Evolutionary conservation across 2,797 vertebrate genomes (phyloP), one percentile per base, ranked within the genome.

Genomic region (Malacoraja senta): DNA sequence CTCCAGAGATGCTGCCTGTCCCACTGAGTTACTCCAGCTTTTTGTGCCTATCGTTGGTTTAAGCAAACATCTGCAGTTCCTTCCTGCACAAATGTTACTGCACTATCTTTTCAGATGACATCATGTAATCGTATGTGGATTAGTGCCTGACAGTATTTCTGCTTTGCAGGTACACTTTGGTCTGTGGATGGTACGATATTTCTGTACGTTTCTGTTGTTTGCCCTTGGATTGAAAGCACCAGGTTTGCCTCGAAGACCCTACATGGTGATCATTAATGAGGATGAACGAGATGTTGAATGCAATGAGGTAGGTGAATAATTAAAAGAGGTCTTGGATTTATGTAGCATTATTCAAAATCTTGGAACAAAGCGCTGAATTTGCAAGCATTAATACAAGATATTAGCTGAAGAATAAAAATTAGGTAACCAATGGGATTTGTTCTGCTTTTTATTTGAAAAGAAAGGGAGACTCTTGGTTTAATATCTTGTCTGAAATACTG

Each of bases 141-240:
- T 38, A 26, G 24, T 38, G 17, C 58, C 19, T 91, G 68, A 63
- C 29, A 2, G 29, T 92, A 61, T 6, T 0, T 2, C 26, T 94
- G 8, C 94, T 29, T 13, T 86, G 77, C 95, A 99, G 99, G 97
- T 98, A 94, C 97, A 98, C 94, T 98, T 99, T 92, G 93, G 95
- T 4, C 95, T 99, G 94, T 99, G 99, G 99, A 94, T 98, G 93
- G 94, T 98, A 4, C 97, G 98, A n/a, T 99, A 98, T 93, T 0
- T 96, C 35, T 94, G 97, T 94, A 97, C 97, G 0, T 97, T 98
- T 93, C 95, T 96, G 77, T 97, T 99, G 61, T 99, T 99, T 94
- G 76, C 97, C 94, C 93, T 99, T 65, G 98, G 98, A 24, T 96
- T 99, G 91, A 97, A 96, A 95, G 98, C 98, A 58, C 99, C 99